Base-by-base conservation (phyloP, 2,113 vertebrate species). In the Onychostoma macrolepis region DNA sequence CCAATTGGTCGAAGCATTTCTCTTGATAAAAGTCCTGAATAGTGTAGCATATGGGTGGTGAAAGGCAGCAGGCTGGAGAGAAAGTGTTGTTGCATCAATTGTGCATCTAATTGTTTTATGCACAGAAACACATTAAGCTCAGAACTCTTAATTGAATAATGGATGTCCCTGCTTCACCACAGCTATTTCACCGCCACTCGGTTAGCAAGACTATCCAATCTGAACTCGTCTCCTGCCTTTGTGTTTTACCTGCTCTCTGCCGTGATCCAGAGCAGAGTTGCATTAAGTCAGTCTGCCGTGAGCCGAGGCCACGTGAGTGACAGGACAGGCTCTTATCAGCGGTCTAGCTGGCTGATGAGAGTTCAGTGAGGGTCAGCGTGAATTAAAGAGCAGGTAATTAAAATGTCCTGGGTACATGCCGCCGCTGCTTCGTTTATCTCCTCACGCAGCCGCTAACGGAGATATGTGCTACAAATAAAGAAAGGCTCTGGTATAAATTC, bases 341-440 rank as follows among this genome's bases (percentile, higher is more conserved):
- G 78, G 91, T 77, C 85, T 82, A 71, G 63, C 91, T 58, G 74
- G 90, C 90, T 94, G 92, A 95, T 95, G 93, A 92, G 85, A 95
- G 91, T 93, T 94, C 91, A 94, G 92, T 92, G 81, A 87, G 92
- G 94, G 93, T 94, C 94, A 95, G 91, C 85, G 80, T 91, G 92
- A 94, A 94, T 95, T 95, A 95, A 94, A 94, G 91, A 92, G 85
- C 24, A 90, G 91, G 92, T 95, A 94, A 95, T 96, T 95, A 94
- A 95, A 95, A 95, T 93, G 92, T 94, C 93, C 91, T 86, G 91
- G 89, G 92, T 92, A 92, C 91, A 92, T 74, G 90, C 77, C 80
- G 89, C 86, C 28, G 17, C 83, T 83, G 43, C 90, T 92, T 89
- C 58, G 88, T 89, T 94, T 92, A 92, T 92, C 90, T 90, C 84